Evolutionary conservation across 2,797 vertebrate genomes (phyloP).

Genomic region (Chanos chanos): DNA sequence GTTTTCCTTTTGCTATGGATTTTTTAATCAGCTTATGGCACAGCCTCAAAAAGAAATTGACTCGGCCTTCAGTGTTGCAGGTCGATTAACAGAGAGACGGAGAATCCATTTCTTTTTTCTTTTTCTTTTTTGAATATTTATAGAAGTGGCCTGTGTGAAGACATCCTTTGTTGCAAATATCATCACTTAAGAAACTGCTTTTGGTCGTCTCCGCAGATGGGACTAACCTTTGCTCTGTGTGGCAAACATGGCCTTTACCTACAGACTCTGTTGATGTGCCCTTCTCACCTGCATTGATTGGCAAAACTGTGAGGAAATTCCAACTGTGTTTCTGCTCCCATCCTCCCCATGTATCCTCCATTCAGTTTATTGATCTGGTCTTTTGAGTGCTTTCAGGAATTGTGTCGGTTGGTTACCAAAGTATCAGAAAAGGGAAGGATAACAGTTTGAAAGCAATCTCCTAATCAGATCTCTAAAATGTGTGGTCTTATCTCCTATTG

Average conservation of each 20-base stretch:
- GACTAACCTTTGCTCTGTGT: conserved; percentile 35
- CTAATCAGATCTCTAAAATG: no score
- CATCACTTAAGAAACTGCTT: conserved; percentile 46
- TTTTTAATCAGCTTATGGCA: conserved; percentile 62
- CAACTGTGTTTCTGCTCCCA: neutral
- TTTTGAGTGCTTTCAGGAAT: no score
- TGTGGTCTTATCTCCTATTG: no score
- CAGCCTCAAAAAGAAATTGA: conserved; percentile 63
- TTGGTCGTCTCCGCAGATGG: conserved; percentile 28
- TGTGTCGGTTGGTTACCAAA: conserved; percentile 16
- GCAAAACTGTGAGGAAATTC: conserved; percentile 17
- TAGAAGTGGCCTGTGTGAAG: conserved; percentile 44
- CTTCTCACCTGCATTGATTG: conserved; percentile 51
- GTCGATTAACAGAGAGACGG: conserved; percentile 55
- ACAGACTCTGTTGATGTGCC: conserved; percentile 55
- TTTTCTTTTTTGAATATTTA: conserved; percentile 59
- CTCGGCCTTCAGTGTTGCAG: conserved; percentile 55
- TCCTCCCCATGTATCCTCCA: neutral
- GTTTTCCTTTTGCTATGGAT: conserved; percentile 62
- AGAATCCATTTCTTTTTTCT: conserved; percentile 49
- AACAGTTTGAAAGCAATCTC: no score
- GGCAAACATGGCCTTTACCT: conserved; percentile 52
- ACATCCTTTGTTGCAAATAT: conserved; percentile 54
- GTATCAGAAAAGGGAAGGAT: conserved; percentile 1
- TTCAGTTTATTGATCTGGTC: conserved; percentile 11